Conservation (phyloP, 2,888 invertebrate species). For the Troglohyphantes excavatus region DNA sequence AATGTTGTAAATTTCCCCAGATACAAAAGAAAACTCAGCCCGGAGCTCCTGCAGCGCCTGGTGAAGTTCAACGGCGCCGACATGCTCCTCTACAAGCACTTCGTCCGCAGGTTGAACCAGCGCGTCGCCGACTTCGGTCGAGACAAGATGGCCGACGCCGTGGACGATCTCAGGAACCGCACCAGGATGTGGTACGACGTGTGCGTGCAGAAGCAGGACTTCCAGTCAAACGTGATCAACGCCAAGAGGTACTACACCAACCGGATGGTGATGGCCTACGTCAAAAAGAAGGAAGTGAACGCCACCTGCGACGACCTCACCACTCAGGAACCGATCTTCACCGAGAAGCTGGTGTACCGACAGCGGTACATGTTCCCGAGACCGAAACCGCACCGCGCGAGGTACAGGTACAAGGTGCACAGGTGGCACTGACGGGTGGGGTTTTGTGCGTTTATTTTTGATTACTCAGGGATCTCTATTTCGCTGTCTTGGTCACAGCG, state of each 20-base stretch:
- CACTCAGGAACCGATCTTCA: constrained; percentile 74
- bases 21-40: constrained; percentile 71
- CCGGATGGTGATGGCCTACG: constrained; percentile 74
- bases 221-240: constrained; percentile 65
- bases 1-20: no score
- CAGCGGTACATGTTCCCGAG: constrained; percentile 75
- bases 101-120: constrained; percentile 72
- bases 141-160: constrained; percentile 74
- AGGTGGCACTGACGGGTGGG: constrained; percentile 28
- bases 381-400: constrained; percentile 33
- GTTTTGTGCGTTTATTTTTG: no score
- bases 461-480: no score
- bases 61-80: constrained; percentile 79
- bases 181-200: constrained; percentile 78
- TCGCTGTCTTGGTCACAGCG: no score
- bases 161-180: constrained; percentile 67
- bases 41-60: constrained; percentile 63
- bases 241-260: constrained; percentile 61
- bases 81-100: constrained; percentile 79
- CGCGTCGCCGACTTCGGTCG: constrained; percentile 77
- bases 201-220: constrained; percentile 79
- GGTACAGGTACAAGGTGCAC: constrained; percentile 54
- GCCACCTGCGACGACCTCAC: constrained; percentile 77
- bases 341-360: constrained; percentile 62
- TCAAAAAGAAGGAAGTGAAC: constrained; percentile 67